Base-by-base conservation (phyloP, 2,113 vertebrate species). In the Cryptotis parvus region DNA sequence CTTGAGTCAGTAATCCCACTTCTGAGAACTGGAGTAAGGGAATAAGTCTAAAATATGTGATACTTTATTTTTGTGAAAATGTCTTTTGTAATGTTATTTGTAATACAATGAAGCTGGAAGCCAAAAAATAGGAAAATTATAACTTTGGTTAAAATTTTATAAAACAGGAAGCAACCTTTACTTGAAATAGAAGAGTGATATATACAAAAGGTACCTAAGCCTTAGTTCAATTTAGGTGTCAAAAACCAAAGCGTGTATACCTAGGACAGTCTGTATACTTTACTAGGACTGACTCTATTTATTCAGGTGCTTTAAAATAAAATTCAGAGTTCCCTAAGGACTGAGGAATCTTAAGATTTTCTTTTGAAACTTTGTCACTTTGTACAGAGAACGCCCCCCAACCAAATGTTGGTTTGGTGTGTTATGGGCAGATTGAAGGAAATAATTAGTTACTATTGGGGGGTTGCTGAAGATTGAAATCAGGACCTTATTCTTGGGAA, bases 131-230 rank as follows among this genome's bases (percentile, higher is more conserved):
- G 72, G 74, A 80, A 84, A 66, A 45, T 35, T 73, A 1, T 22
- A 65, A 84, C 29, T 74, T 91, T 87, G 74, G 27, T 87, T 70
- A 24, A 76, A 61, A n/a, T 1, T 0, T 81, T 78, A 61, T 88
- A 84, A 84, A 89, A 77, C 41, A 77, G 33, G 52, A 93, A 94
- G n/a, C 9, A 43, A 72, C 3, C 27, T 89, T 90, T 70, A 82
- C 18, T 74, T 74, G 41, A 94, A 92, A 69, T 39, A 49, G 41
- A 7, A 49, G 35, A 82, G 65, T 73, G 12, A 33, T 26, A 39
- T 78, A 79, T 11, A 79, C 20, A 31, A 65, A 93, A 52, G 49
- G 18, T 63, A 12, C 33, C 65, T 65, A 58, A 31, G n/a, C 72
- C n/a, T 81, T 73, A 12, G 37, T 73, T 10, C 29, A 79, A 18